Evolutionary conservation across 2,113 vertebrate genomes (phyloP).

Genomic region (Trogon surrucura): DNA sequence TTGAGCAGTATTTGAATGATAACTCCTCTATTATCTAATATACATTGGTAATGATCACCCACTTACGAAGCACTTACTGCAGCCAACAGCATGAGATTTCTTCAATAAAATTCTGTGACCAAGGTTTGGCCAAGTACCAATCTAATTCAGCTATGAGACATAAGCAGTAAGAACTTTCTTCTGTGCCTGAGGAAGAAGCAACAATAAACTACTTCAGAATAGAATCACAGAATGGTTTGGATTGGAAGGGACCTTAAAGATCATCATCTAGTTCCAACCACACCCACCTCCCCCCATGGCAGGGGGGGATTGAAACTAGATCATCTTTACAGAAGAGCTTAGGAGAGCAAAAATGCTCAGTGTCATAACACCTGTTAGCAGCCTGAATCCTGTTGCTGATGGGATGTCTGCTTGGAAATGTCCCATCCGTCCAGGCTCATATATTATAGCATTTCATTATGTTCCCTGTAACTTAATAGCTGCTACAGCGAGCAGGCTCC

Average conservation of each 20-base stretch:
- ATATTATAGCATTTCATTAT: neutral
- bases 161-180: neutral
- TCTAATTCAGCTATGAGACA: neutral
- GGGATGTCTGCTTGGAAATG: neutral
- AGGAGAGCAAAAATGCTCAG: neutral
- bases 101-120: neutral
- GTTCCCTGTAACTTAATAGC: conserved; percentile 5
- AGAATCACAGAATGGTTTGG: too few relatives aligned
- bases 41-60: neutral
- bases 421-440: neutral
- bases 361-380: neutral
- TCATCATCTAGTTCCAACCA: too few relatives aligned
- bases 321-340: neutral
- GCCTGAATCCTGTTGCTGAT: neutral
- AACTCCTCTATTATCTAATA: neutral
- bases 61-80: neutral
- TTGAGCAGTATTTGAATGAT: neutral
- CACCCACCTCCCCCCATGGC: too few relatives aligned
- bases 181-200: neutral
- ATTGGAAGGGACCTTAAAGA: too few relatives aligned
- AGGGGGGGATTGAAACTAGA: too few relatives aligned
- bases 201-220: neutral
- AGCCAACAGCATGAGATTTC: neutral
- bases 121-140: neutral
- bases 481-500: neutral